Evolutionary conservation across 2,888 invertebrate species (phyloP).

Genomic region (Mongoloraphidia duomilia): DNA sequence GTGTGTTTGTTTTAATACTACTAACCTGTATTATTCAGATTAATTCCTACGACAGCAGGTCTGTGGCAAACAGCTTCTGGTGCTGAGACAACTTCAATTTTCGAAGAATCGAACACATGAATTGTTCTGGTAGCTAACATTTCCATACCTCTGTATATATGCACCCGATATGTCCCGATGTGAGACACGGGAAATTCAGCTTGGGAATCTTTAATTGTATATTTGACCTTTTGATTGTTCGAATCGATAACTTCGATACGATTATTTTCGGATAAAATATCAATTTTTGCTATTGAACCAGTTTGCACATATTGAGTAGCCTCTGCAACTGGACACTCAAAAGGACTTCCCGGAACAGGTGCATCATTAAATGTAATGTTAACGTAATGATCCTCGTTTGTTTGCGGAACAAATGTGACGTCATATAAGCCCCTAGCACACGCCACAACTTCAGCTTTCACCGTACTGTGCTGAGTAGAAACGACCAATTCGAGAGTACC

Average conservation of each 20-base stretch:
- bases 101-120: conserved; percentile 63
- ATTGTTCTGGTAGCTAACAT: conserved; percentile 26
- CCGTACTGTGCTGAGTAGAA: conserved; percentile 76
- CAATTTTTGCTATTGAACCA: conserved; percentile 43
- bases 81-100: conserved; percentile 24
- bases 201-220: conserved; percentile 25
- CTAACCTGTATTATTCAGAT: conserved; percentile 23
- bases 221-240: conserved; percentile 37
- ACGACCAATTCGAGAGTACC: conserved; percentile 86
- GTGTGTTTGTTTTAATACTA: too few relatives aligned
- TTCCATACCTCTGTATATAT: conserved; percentile 17
- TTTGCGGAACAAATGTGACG: conserved; percentile 83
- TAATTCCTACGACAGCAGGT: conserved; percentile 63
- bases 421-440: conserved; percentile 83
- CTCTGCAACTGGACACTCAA: conserved; percentile 57
- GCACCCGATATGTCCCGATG: conserved; percentile 7
- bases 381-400: conserved; percentile 78
- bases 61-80: conserved; percentile 64
- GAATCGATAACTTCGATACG: conserved; percentile 51
- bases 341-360: conserved; percentile 79
- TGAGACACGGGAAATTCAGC: conserved; percentile 40
- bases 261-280: conserved; percentile 46
- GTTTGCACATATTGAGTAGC: conserved; percentile 61
- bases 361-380: conserved; percentile 92
- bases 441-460: conserved; percentile 79